phyloP scores from a whole-genome alignment of 2,797 vertebrate genomes.

The Muraenolepis orangiensis region DNA sequence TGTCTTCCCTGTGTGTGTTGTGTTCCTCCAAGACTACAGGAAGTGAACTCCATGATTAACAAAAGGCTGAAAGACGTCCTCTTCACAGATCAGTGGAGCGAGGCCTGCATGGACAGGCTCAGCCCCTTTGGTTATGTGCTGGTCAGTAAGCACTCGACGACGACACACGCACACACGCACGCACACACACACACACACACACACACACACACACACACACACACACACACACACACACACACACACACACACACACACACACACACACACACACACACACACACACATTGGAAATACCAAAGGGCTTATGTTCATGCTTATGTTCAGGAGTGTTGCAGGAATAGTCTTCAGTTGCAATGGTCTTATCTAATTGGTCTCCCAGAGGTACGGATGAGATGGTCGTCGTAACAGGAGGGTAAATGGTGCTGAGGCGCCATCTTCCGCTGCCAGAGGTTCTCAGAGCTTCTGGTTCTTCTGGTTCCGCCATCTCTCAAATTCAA shows the following conservation, averaged over 20 bases:
- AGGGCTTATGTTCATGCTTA: slow-evolving; percentile 14
- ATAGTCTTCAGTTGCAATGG: slow-evolving; percentile 31
- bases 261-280: background rate
- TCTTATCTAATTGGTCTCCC: slow-evolving; percentile 46
- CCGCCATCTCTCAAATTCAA: background rate
- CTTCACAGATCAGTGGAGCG: slow-evolving; percentile 98
- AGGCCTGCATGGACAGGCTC: slow-evolving; percentile 94
- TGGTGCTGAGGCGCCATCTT: slow-evolving; percentile 31
- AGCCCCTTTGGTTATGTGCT: slow-evolving; percentile 92
- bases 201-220: background rate
- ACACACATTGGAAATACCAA: slow-evolving; percentile 19
- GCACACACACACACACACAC: background rate
- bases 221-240: background rate
- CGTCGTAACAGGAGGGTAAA: slow-evolving; percentile 46
- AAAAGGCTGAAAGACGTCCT: slow-evolving; percentile 95
- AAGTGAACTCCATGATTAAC: slow-evolving; percentile 98
- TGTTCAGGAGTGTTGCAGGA: slow-evolving; percentile 24
- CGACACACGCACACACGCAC: background rate
- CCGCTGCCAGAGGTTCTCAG: background rate
- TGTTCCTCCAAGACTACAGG: slow-evolving; percentile 83
- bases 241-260: background rate
- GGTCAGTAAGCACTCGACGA: slow-evolving; percentile 74
- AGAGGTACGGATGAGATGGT: slow-evolving; percentile 41
- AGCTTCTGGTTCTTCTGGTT: background rate
- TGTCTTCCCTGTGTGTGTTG: slow-evolving; percentile 22